Percentiles rank a stretch among this genome's conserved stretches.
Conservation (phyloP, 2,797 vertebrate species). For the Lophotriccus pileatus region DNA sequence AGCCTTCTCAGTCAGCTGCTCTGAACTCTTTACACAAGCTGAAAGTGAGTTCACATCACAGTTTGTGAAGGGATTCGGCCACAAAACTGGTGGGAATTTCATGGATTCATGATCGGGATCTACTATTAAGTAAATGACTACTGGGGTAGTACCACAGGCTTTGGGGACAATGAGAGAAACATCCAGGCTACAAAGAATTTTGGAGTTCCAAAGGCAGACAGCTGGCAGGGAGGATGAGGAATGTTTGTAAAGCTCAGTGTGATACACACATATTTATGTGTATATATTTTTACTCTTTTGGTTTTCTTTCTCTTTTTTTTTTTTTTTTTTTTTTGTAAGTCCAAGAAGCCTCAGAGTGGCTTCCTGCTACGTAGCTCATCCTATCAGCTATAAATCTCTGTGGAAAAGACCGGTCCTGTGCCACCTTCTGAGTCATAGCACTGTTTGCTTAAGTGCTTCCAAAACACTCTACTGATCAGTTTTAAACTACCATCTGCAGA, state of each 20-base stretch:
- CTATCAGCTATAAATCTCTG: not conserved
- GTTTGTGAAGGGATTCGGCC: not conserved
- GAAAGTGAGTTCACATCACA: not conserved
- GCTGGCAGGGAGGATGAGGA: not conserved
- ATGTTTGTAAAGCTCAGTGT: not conserved
- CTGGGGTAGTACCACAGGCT: not conserved
- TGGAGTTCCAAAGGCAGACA: not conserved
- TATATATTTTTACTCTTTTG: not conserved
- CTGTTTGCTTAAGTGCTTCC: not conserved
- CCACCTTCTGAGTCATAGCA: not conserved
- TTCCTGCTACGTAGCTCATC: not conserved
- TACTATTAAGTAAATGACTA: not conserved
- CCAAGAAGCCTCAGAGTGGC: not conserved
- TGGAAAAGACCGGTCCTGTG: not conserved
- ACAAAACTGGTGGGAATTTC: not conserved
- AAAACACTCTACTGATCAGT: not conserved
- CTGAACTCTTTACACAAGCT: not conserved
- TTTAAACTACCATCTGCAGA: not conserved
- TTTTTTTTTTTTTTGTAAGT: not conserved
- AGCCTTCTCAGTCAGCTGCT: not conserved
- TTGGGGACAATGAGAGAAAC: not conserved
- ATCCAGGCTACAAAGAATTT: not conserved
- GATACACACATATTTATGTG: not conserved
- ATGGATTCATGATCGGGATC: rapidly evolving
- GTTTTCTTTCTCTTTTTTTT: not conserved